Evolutionary conservation across 2,888 invertebrate species (phyloP).

Genomic region (Netelia fuscicornis): DNA sequence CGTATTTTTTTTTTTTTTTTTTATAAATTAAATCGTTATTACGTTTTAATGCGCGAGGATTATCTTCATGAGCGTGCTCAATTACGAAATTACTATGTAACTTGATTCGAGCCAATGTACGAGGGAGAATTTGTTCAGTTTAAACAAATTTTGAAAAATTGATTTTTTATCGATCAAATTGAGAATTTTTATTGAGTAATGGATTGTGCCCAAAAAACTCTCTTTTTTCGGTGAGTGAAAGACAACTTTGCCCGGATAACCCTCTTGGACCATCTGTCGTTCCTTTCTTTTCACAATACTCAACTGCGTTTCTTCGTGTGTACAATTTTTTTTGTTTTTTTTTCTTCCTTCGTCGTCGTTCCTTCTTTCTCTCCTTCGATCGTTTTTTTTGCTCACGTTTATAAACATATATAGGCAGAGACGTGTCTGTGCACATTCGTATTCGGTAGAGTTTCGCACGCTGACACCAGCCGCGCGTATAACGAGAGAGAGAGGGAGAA

Average conservation of each 20-base stretch:
- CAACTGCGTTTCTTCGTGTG: slow-evolving; percentile 52
- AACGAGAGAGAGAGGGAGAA: slow-evolving; percentile 51
- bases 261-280: slow-evolving; percentile 63
- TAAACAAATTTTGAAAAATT: no score
- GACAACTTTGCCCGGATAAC: slow-evolving; percentile 24
- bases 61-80: not conserved
- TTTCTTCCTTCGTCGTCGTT: slow-evolving; percentile 10
- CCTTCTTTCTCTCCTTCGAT: slow-evolving; percentile 23
- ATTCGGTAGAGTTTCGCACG: slow-evolving; percentile 70
- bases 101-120: slow-evolving; percentile 20
- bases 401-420: slow-evolving; percentile 2
- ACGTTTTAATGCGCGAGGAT: slow-evolving; percentile 10
- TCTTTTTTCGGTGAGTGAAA: slow-evolving; percentile 8
- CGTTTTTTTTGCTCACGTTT: slow-evolving; percentile 54
- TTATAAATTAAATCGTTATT: slow-evolving; percentile 26
- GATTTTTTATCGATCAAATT: no score
- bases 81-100: slow-evolving; percentile 29
- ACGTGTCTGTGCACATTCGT: slow-evolving; percentile 6
- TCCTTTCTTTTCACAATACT: slow-evolving; percentile 45
- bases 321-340: slow-evolving; percentile 29
- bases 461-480: slow-evolving; percentile 63
- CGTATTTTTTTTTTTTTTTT: not conserved
- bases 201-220: not conserved
- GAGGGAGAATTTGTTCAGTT: not conserved
- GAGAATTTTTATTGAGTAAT: not conserved